A percentile compares a stretch with the other conserved stretches of the same genome.
Conservation (phyloP, 2,113 vertebrate species). For the Columbina picui region DNA sequence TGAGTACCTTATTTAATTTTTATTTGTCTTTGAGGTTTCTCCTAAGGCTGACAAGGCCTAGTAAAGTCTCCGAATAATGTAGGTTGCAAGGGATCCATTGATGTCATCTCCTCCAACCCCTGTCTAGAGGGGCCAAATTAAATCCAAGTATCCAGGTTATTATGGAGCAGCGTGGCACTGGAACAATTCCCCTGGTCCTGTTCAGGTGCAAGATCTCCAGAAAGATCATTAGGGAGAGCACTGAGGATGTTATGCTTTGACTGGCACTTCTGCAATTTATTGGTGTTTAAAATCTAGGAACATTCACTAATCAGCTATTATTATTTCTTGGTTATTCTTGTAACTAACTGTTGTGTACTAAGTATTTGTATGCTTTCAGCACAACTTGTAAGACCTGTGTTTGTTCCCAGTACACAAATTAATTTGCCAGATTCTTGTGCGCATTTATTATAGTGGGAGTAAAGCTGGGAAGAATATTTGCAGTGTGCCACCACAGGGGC, state of each 20-base stretch:
- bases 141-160: not conserved
- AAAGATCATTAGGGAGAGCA: not conserved
- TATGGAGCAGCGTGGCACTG: not conserved
- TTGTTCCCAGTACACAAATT: not conserved
- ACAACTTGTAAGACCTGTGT: not conserved
- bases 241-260: not conserved
- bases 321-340: not conserved
- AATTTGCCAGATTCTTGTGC: not conserved
- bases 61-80: not conserved
- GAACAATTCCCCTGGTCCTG: not conserved
- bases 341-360: not conserved
- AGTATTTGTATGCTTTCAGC: not conserved
- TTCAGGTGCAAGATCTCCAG: not conserved
- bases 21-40: not conserved
- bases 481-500: no score
- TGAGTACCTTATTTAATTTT: not conserved
- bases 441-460: not conserved
- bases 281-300: not conserved
- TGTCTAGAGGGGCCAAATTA: not conserved
- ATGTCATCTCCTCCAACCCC: not conserved
- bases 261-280: not conserved
- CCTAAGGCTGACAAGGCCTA: not conserved
- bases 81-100: not conserved
- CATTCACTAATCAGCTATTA: not conserved
- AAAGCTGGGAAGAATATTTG: not conserved